Percentiles rank a stretch among this genome's conserved stretches.
Conservation (phyloP, 2,113 vertebrate species). For the Ceratotherium simum region DNA sequence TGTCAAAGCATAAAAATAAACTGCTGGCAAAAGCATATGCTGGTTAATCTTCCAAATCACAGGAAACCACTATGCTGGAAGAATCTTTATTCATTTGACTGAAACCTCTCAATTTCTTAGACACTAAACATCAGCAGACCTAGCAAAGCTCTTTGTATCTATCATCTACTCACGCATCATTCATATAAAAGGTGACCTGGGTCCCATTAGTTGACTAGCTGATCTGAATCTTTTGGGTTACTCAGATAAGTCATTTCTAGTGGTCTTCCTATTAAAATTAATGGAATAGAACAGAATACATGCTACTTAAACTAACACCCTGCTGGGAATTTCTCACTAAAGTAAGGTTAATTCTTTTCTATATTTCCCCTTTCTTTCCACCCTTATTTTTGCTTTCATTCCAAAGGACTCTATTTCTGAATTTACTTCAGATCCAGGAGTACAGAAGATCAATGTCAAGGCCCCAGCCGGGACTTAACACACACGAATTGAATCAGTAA, state of each 20-base stretch:
- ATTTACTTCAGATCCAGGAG: constrained; percentile 69
- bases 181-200: constrained; percentile 78
- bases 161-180: constrained; percentile 78
- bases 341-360: constrained; percentile 74
- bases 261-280: constrained; percentile 74
- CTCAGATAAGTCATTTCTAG: constrained; percentile 78
- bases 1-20: constrained; percentile 67
- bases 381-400: constrained; percentile 76
- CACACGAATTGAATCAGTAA: constrained; percentile 72
- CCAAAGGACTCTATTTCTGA: constrained; percentile 68
- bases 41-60: constrained; percentile 60
- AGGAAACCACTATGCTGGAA: constrained; percentile 65
- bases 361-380: constrained; percentile 60
- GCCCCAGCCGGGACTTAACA: constrained; percentile 66
- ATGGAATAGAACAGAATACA: constrained; percentile 74
- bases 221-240: constrained; percentile 79
- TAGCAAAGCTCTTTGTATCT: constrained; percentile 74
- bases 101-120: constrained; percentile 76
- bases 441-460: constrained; percentile 75
- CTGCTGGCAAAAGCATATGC: constrained; percentile 1
- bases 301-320: constrained; percentile 70
- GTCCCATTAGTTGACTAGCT: constrained; percentile 81
- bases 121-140: constrained; percentile 67
- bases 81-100: constrained; percentile 68
- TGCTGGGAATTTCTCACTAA: constrained; percentile 68